These are phyloP conservation scores for Andricus quercusramuli DNA, from an alignment of 2,888 invertebrate genomes.

Conservation along the genomic window DNA sequence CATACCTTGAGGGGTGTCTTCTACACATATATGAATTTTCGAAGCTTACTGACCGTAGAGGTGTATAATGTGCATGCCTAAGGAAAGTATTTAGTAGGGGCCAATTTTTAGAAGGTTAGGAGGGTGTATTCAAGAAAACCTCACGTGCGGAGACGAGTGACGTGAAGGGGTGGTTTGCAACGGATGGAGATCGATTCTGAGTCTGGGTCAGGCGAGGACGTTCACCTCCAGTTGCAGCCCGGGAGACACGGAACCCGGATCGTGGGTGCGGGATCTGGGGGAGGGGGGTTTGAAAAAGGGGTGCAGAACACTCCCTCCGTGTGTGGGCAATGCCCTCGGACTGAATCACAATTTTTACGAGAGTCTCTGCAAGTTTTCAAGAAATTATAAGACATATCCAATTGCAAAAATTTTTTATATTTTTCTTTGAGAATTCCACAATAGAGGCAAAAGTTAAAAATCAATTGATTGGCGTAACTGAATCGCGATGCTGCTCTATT, in stretches of 20 bases:
- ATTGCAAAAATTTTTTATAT: background rate
- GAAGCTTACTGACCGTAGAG: background rate
- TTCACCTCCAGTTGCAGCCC: slow-evolving; percentile 78
- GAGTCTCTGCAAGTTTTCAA: background rate
- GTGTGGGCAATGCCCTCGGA: slow-evolving; percentile 60
- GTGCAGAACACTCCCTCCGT: slow-evolving; percentile 66
- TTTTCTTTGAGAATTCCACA: background rate
- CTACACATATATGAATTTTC: background rate
- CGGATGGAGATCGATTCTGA: slow-evolving; percentile 78
- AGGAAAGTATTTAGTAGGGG: slow-evolving; percentile 43
- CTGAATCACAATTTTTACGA: slow-evolving; percentile 50
- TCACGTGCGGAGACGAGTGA: slow-evolving; percentile 58
- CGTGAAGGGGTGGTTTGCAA: slow-evolving; percentile 55
- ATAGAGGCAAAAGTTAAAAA: background rate
- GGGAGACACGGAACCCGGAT: slow-evolving; percentile 77
- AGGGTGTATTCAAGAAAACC: slow-evolving; percentile 63
- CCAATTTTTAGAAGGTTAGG: slow-evolving; percentile 58
- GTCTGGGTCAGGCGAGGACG: slow-evolving; percentile 78
- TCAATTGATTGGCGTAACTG: slow-evolving; percentile 7
- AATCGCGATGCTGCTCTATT: slow-evolving; percentile 23
- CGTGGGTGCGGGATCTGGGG: slow-evolving; percentile 71
- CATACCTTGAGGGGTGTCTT: background rate
- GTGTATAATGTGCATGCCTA: background rate
- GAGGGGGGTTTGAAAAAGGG: slow-evolving; percentile 56
- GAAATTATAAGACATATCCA: background rate